Evolutionary conservation across 2,113 vertebrate genomes (phyloP).

Genomic region (Galeopterus variegatus): DNA sequence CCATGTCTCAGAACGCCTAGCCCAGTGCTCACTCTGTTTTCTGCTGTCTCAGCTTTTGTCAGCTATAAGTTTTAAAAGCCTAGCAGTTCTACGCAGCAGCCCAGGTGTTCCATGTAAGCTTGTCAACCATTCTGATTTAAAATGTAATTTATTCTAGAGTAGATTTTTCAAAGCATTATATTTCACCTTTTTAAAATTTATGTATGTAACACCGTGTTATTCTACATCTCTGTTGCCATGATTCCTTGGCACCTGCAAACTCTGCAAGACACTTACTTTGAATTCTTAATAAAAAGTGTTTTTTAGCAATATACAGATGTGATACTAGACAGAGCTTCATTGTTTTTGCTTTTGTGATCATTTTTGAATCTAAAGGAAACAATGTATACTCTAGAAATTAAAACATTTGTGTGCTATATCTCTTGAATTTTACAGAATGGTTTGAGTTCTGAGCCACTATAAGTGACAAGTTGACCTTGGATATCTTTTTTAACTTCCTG

Average conservation of each 20-base stretch:
- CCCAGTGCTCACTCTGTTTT: neutral
- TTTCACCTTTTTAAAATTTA: neutral
- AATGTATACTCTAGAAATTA: constrained; percentile 68
- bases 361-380: constrained; percentile 58
- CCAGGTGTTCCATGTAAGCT: neutral
- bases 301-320: constrained; percentile 7
- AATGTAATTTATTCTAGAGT: constrained; percentile 1
- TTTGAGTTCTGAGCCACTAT: constrained; percentile 56
- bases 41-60: neutral
- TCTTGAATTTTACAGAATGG: constrained; percentile 58
- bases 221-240: neutral
- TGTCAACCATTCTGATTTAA: constrained; percentile 28
- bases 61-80: neutral
- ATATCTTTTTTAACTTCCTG: constrained; percentile 75
- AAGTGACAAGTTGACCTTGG: constrained; percentile 64
- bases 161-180: neutral
- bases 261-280: constrained; percentile 65
- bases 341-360: constrained; percentile 60
- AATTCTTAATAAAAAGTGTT: constrained; percentile 75
- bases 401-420: constrained; percentile 10
- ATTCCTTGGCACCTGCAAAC: constrained; percentile 62
- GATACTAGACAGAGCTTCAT: constrained; percentile 4
- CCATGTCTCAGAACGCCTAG: neutral
- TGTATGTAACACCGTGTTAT: neutral
- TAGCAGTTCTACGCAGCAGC: neutral